Conservation (phyloP, 2,888 invertebrate species). For the Drosophila mimica region DNA sequence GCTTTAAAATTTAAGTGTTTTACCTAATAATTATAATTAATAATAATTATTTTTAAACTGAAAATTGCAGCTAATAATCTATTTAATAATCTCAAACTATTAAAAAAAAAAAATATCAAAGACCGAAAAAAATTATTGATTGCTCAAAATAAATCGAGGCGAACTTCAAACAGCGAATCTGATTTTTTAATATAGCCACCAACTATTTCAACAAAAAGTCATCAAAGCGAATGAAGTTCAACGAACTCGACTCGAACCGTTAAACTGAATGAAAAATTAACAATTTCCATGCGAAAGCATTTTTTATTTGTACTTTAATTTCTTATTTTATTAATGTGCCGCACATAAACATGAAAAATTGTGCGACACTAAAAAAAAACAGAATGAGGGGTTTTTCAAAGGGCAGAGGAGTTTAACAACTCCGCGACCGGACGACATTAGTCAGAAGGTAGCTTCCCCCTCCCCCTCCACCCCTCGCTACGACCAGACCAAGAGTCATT, state of each 20-base stretch:
- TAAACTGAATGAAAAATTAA: constrained; percentile 40
- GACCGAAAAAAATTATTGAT: constrained; percentile 1
- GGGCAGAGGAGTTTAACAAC: not conserved
- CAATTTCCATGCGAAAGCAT: constrained; percentile 42
- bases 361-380: constrained; percentile 13
- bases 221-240: constrained; percentile 41
- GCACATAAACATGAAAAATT: constrained; percentile 54
- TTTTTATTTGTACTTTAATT: constrained; percentile 15
- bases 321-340: constrained; percentile 51
- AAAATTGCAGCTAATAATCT: not conserved
- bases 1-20: fast-evolving
- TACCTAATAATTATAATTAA: too few species aligned
- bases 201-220: constrained; percentile 42
- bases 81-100: not conserved
- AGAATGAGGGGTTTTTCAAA: not conserved
- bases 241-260: constrained; percentile 22
- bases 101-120: not conserved
- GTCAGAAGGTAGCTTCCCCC: not conserved
- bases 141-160: not conserved
- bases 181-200: constrained; percentile 29
- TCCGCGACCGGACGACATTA: constrained; percentile 1
- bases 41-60: too few species aligned
- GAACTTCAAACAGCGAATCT: constrained; percentile 26
- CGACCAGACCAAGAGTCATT: constrained; percentile 30
- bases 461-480: not conserved